phyloP scores from a whole-genome alignment of 2,113 vertebrate species.

The Clarias macrocephalus region DNA sequence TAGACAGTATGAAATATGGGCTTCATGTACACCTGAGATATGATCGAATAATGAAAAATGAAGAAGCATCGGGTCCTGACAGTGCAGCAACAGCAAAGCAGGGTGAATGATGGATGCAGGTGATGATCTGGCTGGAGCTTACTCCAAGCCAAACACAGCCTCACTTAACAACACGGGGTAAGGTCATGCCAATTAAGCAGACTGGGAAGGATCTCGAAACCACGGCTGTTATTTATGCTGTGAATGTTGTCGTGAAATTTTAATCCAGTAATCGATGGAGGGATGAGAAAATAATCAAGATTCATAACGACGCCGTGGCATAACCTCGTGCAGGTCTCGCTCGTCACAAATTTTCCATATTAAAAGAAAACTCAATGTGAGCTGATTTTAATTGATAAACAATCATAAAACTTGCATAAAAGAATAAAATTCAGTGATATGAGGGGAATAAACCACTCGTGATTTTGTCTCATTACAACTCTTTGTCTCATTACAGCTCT shows the following conservation, averaged over 20 bases:
- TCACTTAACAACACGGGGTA: background rate
- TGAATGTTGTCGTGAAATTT: background rate
- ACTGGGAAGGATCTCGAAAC: too few species aligned
- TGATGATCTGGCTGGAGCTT: background rate
- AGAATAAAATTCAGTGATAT: too few species aligned
- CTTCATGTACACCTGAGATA: background rate
- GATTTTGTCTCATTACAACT: too few species aligned
- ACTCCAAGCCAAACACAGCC: background rate
- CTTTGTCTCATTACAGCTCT: too few species aligned
- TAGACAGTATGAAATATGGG: conserved; percentile 26
- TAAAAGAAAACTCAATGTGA: background rate
- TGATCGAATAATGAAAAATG: conserved; percentile 1
- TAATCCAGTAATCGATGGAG: background rate
- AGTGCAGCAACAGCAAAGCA: conserved; percentile 3
- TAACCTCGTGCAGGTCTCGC: background rate
- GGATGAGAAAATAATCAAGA: background rate
- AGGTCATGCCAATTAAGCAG: background rate
- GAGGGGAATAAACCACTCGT: too few species aligned
- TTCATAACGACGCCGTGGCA: background rate
- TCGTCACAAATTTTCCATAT: background rate
- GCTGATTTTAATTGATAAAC: background rate
- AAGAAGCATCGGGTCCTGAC: background rate
- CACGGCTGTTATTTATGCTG: background rate
- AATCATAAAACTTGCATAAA: too few species aligned
- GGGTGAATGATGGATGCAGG: conserved; percentile 22